Evolutionary conservation across 1,140 invertebrate genomes (phyloP).

Genomic region (Homarus americanus): DNA sequence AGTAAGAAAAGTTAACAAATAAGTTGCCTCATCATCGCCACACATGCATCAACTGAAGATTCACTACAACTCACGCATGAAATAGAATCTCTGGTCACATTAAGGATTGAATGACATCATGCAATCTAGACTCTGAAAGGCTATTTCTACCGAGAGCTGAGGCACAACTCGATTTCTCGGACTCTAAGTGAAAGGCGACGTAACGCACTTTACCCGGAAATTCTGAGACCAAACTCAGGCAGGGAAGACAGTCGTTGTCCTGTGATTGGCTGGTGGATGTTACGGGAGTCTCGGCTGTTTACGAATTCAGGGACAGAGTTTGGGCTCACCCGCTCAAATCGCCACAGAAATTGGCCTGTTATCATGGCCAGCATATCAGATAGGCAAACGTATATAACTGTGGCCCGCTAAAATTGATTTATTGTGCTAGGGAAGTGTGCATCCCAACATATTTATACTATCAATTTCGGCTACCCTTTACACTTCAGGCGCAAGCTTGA

Average conservation of each 20-base stretch:
- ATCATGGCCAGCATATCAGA: conserved; percentile 64
- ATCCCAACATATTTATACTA: conserved; percentile 73
- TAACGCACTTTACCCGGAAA: conserved; percentile 8
- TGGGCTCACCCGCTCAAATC: conserved; percentile 60
- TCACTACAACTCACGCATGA: conserved; percentile 17
- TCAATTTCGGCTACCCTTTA: conserved; percentile 68
- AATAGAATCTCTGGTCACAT: conserved; percentile 23
- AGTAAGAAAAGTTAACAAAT: too few relatives aligned
- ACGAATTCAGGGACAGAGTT: conserved; percentile 51
- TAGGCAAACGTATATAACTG: conserved; percentile 72
- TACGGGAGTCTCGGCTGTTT: conserved; percentile 22
- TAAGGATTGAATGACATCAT: conserved; percentile 26
- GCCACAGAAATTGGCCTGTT: conserved; percentile 66
- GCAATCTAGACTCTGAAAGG: conserved; percentile 7
- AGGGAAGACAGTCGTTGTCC: background rate
- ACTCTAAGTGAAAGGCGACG: background rate
- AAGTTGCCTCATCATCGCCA: too few relatives aligned
- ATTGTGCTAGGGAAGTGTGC: conserved; percentile 72
- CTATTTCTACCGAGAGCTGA: conserved; percentile 4
- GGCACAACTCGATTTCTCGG: conserved; percentile 1
- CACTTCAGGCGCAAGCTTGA: conserved; percentile 20
- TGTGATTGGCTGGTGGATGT: conserved; percentile 15
- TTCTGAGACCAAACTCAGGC: conserved; percentile 17
- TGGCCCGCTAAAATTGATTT: conserved; percentile 71
- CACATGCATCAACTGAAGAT: background rate